Base-by-base conservation (phyloP, 2,113 vertebrate species). In the Asarcornis scutulata region DNA sequence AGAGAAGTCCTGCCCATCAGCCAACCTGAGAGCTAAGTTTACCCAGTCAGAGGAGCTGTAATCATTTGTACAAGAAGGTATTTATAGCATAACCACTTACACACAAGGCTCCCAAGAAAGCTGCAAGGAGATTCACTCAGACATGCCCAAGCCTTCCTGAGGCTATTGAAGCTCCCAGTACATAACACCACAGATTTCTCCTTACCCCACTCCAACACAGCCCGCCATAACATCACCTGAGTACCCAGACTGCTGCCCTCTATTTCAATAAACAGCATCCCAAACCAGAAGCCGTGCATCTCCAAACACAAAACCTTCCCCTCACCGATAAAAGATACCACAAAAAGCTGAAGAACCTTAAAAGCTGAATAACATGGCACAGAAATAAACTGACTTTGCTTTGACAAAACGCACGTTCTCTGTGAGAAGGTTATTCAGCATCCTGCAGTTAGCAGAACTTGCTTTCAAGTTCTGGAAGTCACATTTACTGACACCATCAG, bases 401-500 rank as follows among this genome's bases (percentile, higher is more conserved):
- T 3, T 86, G 60, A 88, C 69, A 88, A 68, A 95, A 63, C 1
- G 9, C 4, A 63, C 36, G 69, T 74, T 36, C 68, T 6, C 34
- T 42, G 52, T 38, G 25, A 81, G 64, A 69, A 60, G 40, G 46
- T 75, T 89, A 72, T 78, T 91, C 9, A 76, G 92, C 66, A 79
- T 31, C 83, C 86, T 53, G 83, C 73, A 91, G 76, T 26, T 88
- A 83, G 75, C 85, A 53, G 42, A 71, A 82, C 26, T 60, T 79
- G 42, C 44, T 80, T 95, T 90, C 42, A 52, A 31, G 21, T 64
- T 91, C 86, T 48, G 6, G 40, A 95, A 96, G 64, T 90, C 88
- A 88, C 81, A 95, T 59, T 78, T 92, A 72, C 56, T 2, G 6
- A 58, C 53, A 91, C 83, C 88, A 91, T 42, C 85, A 91, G 63